Evolutionary conservation across 2,113 vertebrate genomes (phyloP), one percentile per base, ranked within the genome.

Genomic region (Falcunculus frontatus): DNA sequence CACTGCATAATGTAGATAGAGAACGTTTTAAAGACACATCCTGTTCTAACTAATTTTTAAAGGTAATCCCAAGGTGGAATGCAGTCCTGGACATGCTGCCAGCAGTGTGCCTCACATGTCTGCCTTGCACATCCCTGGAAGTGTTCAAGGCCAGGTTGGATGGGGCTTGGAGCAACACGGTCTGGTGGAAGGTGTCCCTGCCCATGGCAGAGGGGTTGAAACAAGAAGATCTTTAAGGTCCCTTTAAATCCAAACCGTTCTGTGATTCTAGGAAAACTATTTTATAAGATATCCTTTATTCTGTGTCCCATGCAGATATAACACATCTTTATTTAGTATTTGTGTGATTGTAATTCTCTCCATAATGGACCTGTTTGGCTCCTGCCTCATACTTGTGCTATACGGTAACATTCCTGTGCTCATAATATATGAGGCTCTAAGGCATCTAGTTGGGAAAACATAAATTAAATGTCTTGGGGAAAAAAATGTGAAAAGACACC

Each of bases 91-190:
- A 7, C 11, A 1, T 0, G 8, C 33, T 46, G 55, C 16, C 35
- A 37, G 44, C 1, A 1, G 3, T 6, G 59, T 25, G 5, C 32
- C 39, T 57, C 15, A 5, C 7, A 2, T 11, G 7, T 15, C n/a
- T 6, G 41, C 10, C 7, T 6, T 47, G 53, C 11, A 4, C 22
- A 4, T 44, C 37, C 46, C 60, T 82, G 69, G 29, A 42, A 50
- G 41, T 41, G 75, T 15, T 30, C 35, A 41, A 32, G 23, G 30
- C 57, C 56, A 26, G 41, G 6, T 6, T 30, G 74, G 41, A 55
- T 19, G 25, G 30, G n/a, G 15, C 9, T 62, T 62, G 41, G 32
- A 49, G 15, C 26, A 42, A 11, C 17, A n/a, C 16, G 3, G 21
- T 16, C 17, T 27, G 23, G 35, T 49, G 47, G 21, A 41, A 62